phyloP scores from a whole-genome alignment of 2,888 invertebrate species.

The Synanthedon formicaeformis region DNA sequence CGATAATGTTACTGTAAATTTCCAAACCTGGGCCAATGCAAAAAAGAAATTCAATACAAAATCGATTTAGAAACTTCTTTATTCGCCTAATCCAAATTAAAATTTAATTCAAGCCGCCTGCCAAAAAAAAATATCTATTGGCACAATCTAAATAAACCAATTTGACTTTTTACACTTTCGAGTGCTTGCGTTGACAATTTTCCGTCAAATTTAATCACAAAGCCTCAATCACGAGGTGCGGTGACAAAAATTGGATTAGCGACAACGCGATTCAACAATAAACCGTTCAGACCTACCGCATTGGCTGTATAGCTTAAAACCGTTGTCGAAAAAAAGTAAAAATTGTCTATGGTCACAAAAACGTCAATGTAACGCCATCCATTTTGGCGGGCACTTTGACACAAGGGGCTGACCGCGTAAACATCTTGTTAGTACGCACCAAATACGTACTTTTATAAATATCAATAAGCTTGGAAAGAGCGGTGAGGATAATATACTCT shows the following conservation, averaged over 20 bases:
- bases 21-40: no score
- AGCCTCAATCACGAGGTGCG: constrained; percentile 13
- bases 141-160: constrained; percentile 1
- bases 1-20: no score
- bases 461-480: constrained; percentile 46
- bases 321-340: constrained; percentile 25
- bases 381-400: constrained; percentile 49
- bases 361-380: constrained; percentile 11
- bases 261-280: constrained; percentile 7
- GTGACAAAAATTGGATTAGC: constrained; percentile 17
- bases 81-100: no score
- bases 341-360: constrained; percentile 34
- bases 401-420: constrained; percentile 26
- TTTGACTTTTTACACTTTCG: constrained; percentile 1
- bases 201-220: constrained; percentile 18
- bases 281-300: constrained; percentile 11
- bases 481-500: constrained; percentile 37
- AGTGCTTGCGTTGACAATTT: constrained; percentile 12
- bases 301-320: constrained; percentile 11
- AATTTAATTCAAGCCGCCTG: no score
- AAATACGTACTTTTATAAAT: constrained; percentile 62
- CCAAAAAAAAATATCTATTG: no score
- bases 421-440: constrained; percentile 63
- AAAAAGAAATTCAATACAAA: no score
- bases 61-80: no score